Percentiles rank a stretch among this genome's conserved stretches.
These are phyloP conservation scores for Mesembrinibis cayennensis DNA, from an alignment of 2,113 vertebrate species.

Conservation along the genomic window DNA sequence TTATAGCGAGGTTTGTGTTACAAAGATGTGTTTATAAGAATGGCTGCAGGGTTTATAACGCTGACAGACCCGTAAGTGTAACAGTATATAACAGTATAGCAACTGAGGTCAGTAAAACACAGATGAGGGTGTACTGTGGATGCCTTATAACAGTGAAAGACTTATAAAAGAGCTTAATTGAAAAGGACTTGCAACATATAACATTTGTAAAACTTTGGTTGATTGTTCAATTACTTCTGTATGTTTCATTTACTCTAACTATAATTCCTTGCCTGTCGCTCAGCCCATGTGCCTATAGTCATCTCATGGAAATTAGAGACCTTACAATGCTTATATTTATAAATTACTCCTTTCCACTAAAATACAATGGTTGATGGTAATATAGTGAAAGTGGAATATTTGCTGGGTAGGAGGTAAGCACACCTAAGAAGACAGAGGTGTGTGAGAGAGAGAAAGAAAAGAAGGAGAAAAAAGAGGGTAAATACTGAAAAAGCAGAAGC, in stretches of 20 bases:
- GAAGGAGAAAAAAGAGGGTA: background rate
- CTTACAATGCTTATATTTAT: constrained; percentile 37
- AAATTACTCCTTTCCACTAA: constrained; percentile 22
- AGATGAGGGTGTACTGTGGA: constrained; percentile 51
- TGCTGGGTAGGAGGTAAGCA: constrained; percentile 40
- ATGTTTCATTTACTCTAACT: constrained; percentile 45
- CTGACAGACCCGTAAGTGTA: constrained; percentile 58
- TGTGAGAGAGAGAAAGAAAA: background rate
- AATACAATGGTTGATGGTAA: background rate
- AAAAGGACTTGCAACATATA: constrained; percentile 38
- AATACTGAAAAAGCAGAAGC: background rate
- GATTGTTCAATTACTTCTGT: constrained; percentile 58
- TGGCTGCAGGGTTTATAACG: constrained; percentile 53
- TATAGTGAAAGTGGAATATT: background rate
- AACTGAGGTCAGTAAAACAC: constrained; percentile 42
- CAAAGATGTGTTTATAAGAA: constrained; percentile 71
- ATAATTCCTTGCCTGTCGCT: constrained; percentile 22
- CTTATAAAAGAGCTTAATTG: constrained; percentile 59
- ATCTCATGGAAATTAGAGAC: constrained; percentile 17
- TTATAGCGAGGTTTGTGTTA: constrained; percentile 65
- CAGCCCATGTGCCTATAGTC: background rate
- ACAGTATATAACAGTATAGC: constrained; percentile 46
- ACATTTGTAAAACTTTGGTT: constrained; percentile 44
- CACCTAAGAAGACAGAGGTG: constrained; percentile 47
- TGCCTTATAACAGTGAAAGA: constrained; percentile 54